Evolutionary conservation across 2,888 invertebrate species (phyloP).

Genomic region (Prenolepis imparis): DNA sequence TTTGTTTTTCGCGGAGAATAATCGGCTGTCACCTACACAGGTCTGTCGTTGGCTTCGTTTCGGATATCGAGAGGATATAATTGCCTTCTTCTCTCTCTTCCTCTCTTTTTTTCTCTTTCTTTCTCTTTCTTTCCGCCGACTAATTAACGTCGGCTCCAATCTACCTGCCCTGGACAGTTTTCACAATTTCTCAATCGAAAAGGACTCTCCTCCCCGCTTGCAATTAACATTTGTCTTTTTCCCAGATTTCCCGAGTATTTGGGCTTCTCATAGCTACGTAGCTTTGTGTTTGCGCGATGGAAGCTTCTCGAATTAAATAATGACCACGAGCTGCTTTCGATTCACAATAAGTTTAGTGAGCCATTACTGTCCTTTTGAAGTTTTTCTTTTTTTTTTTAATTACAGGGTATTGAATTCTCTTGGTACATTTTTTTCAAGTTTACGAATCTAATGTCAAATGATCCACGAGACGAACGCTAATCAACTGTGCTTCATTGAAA

Average conservation of each 20-base stretch:
- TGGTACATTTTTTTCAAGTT: neutral
- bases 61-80: constrained; percentile 56
- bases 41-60: constrained; percentile 24
- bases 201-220: constrained; percentile 14
- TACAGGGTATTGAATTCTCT: neutral
- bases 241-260: neutral
- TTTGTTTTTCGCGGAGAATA: constrained; percentile 47
- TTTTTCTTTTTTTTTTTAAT: neutral
- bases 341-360: neutral
- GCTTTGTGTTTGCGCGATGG: constrained; percentile 6
- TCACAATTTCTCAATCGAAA: constrained; percentile 56
- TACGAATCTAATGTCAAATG: neutral
- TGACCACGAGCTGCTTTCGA: neutral
- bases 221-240: constrained; percentile 61
- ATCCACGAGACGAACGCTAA: neutral
- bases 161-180: constrained; percentile 46
- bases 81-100: constrained; percentile 37
- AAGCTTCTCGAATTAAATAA: constrained; percentile 44
- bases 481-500: neutral
- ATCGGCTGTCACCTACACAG: constrained; percentile 52
- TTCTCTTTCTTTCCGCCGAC: constrained; percentile 5
- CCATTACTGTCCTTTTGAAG: neutral
- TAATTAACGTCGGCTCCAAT: constrained; percentile 45
- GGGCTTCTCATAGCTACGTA: neutral
- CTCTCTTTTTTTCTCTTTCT: constrained; percentile 10